Percentiles rank a stretch among this genome's conserved stretches.
phyloP scores from a whole-genome alignment of 2,888 invertebrate species.

The Escarpia spicata region DNA sequence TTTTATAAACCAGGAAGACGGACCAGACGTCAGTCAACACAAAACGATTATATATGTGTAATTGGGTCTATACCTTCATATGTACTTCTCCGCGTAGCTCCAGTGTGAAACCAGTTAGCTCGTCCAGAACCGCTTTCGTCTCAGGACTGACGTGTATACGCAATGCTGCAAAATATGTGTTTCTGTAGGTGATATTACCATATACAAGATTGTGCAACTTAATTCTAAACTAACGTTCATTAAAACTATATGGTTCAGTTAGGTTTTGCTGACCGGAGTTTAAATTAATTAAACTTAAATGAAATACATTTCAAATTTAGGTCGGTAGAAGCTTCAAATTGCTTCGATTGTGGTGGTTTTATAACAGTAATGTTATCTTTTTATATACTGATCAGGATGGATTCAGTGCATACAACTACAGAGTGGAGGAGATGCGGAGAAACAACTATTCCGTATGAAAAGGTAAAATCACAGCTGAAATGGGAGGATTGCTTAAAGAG shows the following conservation, averaged over 20 bases:
- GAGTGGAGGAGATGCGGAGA: neutral
- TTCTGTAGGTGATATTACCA: neutral
- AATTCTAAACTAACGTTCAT: neutral
- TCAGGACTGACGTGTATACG: constrained; percentile 57
- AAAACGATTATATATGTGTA: neutral
- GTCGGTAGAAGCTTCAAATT: neutral
- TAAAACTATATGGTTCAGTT: neutral
- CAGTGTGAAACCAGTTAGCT: constrained; percentile 50
- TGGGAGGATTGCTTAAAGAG: too few species aligned
- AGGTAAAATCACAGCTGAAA: too few species aligned
- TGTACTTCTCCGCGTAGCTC: constrained; percentile 46
- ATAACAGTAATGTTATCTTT: neutral
- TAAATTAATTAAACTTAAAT: too few species aligned
- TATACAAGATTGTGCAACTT: neutral
- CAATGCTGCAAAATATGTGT: constrained; percentile 45
- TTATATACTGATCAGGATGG: neutral
- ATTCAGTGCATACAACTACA: neutral
- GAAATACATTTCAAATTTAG: neutral
- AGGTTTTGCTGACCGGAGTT: neutral
- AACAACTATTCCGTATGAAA: too few species aligned
- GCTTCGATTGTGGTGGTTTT: neutral
- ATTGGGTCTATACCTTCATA: constrained; percentile 48
- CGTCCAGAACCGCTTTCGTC: constrained; percentile 47
- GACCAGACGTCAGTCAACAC: neutral
- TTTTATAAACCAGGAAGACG: too few species aligned